Evolutionary conservation across 2,113 vertebrate species (phyloP).

Genomic region (Desmodus rotundus): DNA sequence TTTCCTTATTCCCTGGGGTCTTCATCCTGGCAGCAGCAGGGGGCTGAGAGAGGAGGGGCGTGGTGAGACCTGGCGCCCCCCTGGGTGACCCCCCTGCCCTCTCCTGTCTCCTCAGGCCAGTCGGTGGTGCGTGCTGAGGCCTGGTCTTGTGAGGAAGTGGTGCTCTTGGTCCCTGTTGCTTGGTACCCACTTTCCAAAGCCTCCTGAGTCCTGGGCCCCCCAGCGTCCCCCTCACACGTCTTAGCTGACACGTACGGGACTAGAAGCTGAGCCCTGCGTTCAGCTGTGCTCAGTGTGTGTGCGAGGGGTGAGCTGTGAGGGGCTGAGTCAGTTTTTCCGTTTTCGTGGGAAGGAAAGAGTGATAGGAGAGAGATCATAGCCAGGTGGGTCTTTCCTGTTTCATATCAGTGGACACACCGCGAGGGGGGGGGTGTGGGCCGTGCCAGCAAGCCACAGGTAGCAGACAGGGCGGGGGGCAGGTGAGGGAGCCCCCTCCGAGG

Average conservation of each 20-base stretch:
- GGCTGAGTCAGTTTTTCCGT: constrained; percentile 23
- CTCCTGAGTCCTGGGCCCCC: background rate
- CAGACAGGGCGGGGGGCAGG: accelerated
- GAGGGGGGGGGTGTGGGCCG: constrained; percentile 17
- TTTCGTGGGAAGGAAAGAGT: background rate
- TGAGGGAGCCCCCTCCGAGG: no score
- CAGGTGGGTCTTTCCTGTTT: constrained; percentile 62
- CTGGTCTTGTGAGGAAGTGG: accelerated
- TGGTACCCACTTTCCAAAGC: background rate
- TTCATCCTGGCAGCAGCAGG: background rate
- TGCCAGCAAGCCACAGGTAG: background rate
- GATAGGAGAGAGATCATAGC: background rate
- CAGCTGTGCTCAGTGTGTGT: background rate
- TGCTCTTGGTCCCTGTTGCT: no score
- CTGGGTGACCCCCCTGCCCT: accelerated
- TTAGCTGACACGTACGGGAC: background rate
- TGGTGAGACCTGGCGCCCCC: background rate
- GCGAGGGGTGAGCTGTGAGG: background rate
- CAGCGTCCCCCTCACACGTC: accelerated
- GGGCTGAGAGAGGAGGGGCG: background rate
- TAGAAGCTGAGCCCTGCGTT: background rate
- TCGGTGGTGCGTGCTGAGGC: background rate
- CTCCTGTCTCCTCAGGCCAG: accelerated
- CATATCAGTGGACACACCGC: background rate
- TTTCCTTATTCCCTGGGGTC: background rate